These are phyloP conservation scores for Morone chrysops DNA, from an alignment of 2,113 vertebrate genomes.

Conservation along the genomic window DNA sequence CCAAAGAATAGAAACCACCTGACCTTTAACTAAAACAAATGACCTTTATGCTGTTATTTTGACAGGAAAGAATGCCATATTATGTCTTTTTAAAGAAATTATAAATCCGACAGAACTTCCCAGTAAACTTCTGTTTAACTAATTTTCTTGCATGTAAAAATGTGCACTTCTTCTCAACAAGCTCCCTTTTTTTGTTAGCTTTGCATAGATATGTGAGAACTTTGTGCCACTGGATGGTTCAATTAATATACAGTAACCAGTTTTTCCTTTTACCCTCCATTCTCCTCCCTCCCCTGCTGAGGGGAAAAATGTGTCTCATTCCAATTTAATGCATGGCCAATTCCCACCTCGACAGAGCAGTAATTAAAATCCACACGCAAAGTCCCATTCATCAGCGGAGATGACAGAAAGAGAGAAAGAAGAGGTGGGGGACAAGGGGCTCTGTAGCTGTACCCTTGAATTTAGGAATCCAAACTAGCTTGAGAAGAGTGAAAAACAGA, in stretches of 20 bases:
- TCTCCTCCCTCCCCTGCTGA: constrained; percentile 73
- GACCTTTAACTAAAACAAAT: constrained; percentile 10
- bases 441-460: constrained; percentile 64
- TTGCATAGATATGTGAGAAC: constrained; percentile 59
- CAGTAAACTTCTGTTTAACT: not conserved
- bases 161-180: not conserved
- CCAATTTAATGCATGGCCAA: constrained; percentile 87
- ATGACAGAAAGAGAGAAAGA: constrained; percentile 66
- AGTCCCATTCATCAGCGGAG: constrained; percentile 79
- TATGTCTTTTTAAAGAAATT: not conserved
- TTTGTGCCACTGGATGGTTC: constrained; percentile 71
- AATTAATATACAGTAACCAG: constrained; percentile 81
- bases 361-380: constrained; percentile 86
- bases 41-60: not conserved
- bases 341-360: constrained; percentile 79
- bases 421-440: constrained; percentile 42
- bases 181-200: not conserved
- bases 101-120: not conserved
- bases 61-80: not conserved
- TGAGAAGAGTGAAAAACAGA: constrained; percentile 11
- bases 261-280: constrained; percentile 69
- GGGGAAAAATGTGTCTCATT: constrained; percentile 83
- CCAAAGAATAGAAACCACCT: not conserved
- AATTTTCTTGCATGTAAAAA: not conserved
- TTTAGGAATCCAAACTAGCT: constrained; percentile 59